Evolutionary conservation across 1,140 invertebrate genomes (phyloP).

Genomic region (Pseudobourletiella spinata): DNA sequence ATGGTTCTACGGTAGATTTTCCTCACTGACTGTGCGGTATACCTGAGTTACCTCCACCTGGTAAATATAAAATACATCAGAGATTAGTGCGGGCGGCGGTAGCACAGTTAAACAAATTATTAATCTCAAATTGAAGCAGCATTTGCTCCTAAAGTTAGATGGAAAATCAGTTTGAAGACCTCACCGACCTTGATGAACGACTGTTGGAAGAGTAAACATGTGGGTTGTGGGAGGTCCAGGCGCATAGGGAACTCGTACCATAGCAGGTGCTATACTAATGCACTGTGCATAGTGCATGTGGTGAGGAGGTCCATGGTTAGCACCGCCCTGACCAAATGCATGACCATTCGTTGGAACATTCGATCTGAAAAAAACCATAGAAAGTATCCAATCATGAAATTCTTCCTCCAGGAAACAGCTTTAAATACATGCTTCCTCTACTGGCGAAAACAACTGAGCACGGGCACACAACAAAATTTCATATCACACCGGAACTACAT

Average conservation of each 20-base stretch:
- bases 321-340: conserved; percentile 21
- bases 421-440: not conserved
- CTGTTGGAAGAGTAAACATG: conserved; percentile 1
- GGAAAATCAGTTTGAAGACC: conserved; percentile 3
- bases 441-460: not conserved
- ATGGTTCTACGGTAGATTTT: conserved; percentile 11
- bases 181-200: not conserved
- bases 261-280: conserved; percentile 12
- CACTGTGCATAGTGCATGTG: conserved; percentile 21
- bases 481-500: not conserved
- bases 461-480: too few relatives aligned
- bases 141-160: too few relatives aligned
- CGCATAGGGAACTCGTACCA: conserved; percentile 21
- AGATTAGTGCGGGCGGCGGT: too few relatives aligned
- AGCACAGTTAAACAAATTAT: too few relatives aligned
- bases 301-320: conserved; percentile 20
- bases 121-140: too few relatives aligned
- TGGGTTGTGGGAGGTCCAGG: conserved; percentile 9
- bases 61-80: conserved; percentile 9
- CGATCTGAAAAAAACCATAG: conserved; percentile 11
- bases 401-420: not conserved
- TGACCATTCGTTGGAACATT: conserved; percentile 26
- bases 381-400: not conserved
- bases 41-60: conserved; percentile 19
- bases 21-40: conserved; percentile 28